Evolutionary conservation across 2,888 invertebrate species (phyloP).

Genomic region (Ceraclea dissimilis): DNA sequence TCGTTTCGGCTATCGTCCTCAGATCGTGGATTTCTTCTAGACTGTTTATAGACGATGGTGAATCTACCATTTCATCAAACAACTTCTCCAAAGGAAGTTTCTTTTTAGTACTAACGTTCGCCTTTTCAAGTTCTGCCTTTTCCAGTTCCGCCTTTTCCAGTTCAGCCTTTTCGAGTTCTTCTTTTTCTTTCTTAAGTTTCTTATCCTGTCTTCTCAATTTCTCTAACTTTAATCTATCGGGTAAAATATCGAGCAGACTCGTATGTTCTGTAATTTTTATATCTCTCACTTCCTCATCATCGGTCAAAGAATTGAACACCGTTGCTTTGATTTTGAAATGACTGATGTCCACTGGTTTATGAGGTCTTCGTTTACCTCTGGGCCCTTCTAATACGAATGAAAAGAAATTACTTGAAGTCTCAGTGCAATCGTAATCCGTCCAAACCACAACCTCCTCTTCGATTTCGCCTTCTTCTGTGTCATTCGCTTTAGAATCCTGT

Average conservation of each 20-base stretch:
- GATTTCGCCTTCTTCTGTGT: not conserved
- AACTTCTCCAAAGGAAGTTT: not conserved
- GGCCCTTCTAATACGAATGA: not conserved
- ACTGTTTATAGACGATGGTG: not conserved
- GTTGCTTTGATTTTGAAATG: slow-evolving; percentile 8
- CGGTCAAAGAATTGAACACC: slow-evolving; percentile 5
- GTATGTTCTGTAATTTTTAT: not conserved
- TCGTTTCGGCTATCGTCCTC: slow-evolving; percentile 6
- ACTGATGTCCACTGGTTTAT: slow-evolving; percentile 3
- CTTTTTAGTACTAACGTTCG: not conserved
- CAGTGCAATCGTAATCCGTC: not conserved
- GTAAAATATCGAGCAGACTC: slow-evolving; percentile 1
- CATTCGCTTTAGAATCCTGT: no score
- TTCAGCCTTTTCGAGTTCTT: not conserved
- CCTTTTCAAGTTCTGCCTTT: not conserved
- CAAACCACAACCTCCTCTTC: slow-evolving; percentile 3
- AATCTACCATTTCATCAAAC: not conserved
- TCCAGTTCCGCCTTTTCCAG: not conserved
- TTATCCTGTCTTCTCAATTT: not conserved
- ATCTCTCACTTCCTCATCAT: slow-evolving; percentile 4
- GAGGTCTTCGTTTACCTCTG: not conserved
- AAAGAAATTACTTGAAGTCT: slow-evolving; percentile 1
- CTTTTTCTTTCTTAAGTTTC: not conserved
- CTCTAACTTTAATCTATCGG: not conserved
- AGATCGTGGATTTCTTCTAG: not conserved